Evolutionary conservation across 2,113 vertebrate species (phyloP), one percentile per base, ranked within the genome.

Genomic region (Coryphaenoides rupestris): DNA sequence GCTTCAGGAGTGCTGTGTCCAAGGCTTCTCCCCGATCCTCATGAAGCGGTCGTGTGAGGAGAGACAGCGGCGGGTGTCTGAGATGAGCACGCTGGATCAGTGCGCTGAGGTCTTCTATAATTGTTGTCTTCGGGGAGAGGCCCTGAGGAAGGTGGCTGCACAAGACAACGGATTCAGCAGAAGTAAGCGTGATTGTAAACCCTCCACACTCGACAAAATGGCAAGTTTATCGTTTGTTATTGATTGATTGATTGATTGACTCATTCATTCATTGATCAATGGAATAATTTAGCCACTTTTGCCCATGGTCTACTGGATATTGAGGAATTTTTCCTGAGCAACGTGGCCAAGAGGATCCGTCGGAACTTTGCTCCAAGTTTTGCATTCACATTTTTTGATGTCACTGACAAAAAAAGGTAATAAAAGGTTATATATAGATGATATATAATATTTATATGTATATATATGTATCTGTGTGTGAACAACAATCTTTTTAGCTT

Each of bases 341-440:
- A 79, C 0, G 70, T 80, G 0, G 3, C 24, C 5, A 60, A 90
- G 17, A 52, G 40, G 0, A 67, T 93, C 6, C 90, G 93, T 0
- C 78, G 77, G 21, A 59, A 23, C 71, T 96, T 96, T 63, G 91
- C 91, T 0, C 89, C 92, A 73, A 94, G 91, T 81, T 93, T 93
- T 91, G 73, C 58, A 0, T 95, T 94, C 82, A 84, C 0, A 9
- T 69, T 76, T 7, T 64, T 89, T 21, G 5, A 72, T 0, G 72
- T 88, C 16, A 26, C 80, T 24, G 47, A 19, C 1, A 72, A 67
- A 70, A 0, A 0, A 67, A 71, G 5, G 90, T 90, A 77, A 83
- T 40, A 10, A 7, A 40, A 40, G 9, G 13, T 40, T 40, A 12
- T 40, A 40, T 7, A 12, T 40, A 5, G 5, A 3, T 26, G 24